Percentiles rank a stretch among this genome's conserved stretches.
Evolutionary conservation across 2,797 vertebrate species (phyloP).

Genomic region (Discoglossus pictus): DNA sequence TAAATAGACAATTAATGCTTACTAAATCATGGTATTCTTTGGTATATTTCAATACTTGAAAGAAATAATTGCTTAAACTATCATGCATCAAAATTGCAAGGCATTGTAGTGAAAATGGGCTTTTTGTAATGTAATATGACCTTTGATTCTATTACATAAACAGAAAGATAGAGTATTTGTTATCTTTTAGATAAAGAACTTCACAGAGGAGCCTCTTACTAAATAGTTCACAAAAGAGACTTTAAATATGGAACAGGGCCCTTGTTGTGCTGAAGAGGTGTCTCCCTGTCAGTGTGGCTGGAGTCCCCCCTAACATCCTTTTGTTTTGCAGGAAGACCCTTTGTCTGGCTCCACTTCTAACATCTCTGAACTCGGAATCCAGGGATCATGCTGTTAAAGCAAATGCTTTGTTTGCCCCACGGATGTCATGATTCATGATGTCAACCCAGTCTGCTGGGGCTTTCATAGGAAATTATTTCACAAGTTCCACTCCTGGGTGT

Average conservation of each 20-base stretch:
- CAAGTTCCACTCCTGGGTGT: slow-evolving; percentile 66
- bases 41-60: no score
- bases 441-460: slow-evolving; percentile 63
- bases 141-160: slow-evolving; percentile 18
- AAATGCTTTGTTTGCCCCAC: slow-evolving; percentile 63
- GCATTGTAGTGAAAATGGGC: no score
- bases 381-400: slow-evolving; percentile 57
- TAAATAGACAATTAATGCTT: no score
- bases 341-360: slow-evolving; percentile 53
- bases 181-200: slow-evolving; percentile 19
- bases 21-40: no score
- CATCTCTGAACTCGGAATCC: slow-evolving; percentile 58
- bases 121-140: neutral
- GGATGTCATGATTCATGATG: slow-evolving; percentile 60
- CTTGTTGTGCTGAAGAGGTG: slow-evolving; percentile 28
- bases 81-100: no score
- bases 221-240: slow-evolving; percentile 1
- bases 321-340: slow-evolving; percentile 51
- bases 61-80: no score
- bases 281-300: slow-evolving; percentile 38
- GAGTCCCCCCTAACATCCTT: slow-evolving; percentile 23
- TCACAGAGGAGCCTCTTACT: slow-evolving; percentile 14
- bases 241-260: slow-evolving; percentile 11
- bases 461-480: slow-evolving; percentile 69
- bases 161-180: slow-evolving; percentile 14